phyloP scores from a whole-genome alignment of 2,888 invertebrate species.

The Tetragonisca angustula region DNA sequence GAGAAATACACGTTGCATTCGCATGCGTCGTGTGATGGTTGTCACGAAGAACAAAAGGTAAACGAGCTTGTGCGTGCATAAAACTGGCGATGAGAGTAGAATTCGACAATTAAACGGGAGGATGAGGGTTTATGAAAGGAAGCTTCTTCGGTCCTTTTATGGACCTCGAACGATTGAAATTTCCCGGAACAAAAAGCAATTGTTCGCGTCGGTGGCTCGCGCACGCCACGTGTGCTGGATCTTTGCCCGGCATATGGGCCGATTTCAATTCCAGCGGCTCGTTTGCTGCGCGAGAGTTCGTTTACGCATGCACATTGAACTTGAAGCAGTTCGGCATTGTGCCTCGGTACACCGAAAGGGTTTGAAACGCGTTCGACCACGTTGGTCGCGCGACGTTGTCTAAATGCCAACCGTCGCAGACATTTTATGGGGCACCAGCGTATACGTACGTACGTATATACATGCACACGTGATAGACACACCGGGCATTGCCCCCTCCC shows the following conservation, averaged over 20 bases:
- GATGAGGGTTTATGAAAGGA: too few species aligned
- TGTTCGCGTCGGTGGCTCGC: slow-evolving; percentile 21
- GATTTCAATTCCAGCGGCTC: slow-evolving; percentile 60
- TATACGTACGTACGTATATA: too few species aligned
- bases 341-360: not conserved
- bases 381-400: slow-evolving; percentile 16
- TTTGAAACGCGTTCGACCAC: slow-evolving; percentile 21
- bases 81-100: too few species aligned
- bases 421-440: slow-evolving; percentile 33
- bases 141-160: not conserved
- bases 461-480: not conserved
- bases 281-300: slow-evolving; percentile 41
- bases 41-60: too few species aligned
- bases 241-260: slow-evolving; percentile 35
- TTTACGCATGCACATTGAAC: slow-evolving; percentile 26
- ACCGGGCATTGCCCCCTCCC: slow-evolving; percentile 6
- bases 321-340: slow-evolving; percentile 12
- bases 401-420: not conserved
- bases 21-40: too few species aligned
- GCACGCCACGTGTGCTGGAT: slow-evolving; percentile 50
- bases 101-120: too few species aligned
- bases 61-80: too few species aligned
- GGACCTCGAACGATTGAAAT: not conserved
- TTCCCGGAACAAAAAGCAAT: not conserved
- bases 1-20: too few species aligned